Conservation (phyloP, 2,888 invertebrate species). For the Xestia xanthographa region DNA sequence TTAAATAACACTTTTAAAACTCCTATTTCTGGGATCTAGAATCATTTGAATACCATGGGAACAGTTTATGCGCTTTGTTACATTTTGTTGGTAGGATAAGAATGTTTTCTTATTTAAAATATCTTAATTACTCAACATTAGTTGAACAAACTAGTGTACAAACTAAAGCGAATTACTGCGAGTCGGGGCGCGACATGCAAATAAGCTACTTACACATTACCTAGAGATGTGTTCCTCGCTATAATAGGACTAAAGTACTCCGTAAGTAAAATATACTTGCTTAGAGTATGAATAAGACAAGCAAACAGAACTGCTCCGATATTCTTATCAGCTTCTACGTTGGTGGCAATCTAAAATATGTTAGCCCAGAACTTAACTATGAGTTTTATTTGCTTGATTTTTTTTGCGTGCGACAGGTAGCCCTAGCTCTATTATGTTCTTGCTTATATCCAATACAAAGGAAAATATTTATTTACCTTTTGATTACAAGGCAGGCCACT, state of each 20-base stretch:
- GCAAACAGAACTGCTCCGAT: background rate
- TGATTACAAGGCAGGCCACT: background rate
- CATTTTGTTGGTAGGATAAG: background rate
- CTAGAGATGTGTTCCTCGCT: slow-evolving; percentile 47
- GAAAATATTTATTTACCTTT: background rate
- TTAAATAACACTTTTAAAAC: too few species aligned
- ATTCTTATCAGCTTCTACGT: background rate
- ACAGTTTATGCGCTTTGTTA: too few species aligned
- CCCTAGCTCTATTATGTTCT: background rate
- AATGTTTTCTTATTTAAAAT: background rate
- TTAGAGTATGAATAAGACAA: slow-evolving; percentile 38
- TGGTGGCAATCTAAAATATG: background rate
- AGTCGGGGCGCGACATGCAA: slow-evolving; percentile 39
- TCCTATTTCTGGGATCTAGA: too few species aligned
- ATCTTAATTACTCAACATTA: slow-evolving; percentile 22
- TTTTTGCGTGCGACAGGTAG: background rate
- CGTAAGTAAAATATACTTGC: slow-evolving; percentile 64
- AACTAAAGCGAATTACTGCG: slow-evolving; percentile 46
- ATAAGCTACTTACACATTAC: slow-evolving; percentile 57
- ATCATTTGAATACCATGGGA: background rate
- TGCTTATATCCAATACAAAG: background rate
- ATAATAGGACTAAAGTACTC: slow-evolving; percentile 59
- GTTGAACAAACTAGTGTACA: slow-evolving; percentile 31
- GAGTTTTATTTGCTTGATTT: background rate
- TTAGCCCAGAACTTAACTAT: background rate